Percentiles rank a stretch among this genome's conserved stretches.
These are phyloP conservation scores for Propithecus deckenii DNA, from an alignment of 2,797 vertebrate species.

Conservation along the genomic window DNA sequence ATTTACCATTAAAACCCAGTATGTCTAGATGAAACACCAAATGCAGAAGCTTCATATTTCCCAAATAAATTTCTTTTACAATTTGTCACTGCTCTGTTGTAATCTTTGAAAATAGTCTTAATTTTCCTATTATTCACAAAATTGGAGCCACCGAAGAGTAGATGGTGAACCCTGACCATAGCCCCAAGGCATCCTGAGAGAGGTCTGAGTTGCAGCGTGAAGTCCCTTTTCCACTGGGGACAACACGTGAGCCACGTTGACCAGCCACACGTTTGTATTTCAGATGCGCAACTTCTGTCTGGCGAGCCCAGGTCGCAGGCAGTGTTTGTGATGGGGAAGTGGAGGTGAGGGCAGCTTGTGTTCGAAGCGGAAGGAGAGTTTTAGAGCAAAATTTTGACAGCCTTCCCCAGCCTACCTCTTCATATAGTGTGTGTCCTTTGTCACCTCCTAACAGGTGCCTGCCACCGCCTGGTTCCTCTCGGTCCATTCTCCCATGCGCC, in stretches of 20 bases:
- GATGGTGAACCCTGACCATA: background rate
- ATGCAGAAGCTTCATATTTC: background rate
- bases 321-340: background rate
- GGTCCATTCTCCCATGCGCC: background rate
- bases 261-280: background rate
- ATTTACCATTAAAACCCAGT: background rate
- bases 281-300: background rate
- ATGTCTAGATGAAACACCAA: background rate
- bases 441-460: background rate
- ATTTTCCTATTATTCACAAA: background rate
- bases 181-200: no score
- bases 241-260: accelerated
- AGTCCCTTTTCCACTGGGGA: background rate
- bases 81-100: background rate
- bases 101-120: background rate
- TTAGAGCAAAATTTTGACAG: background rate
- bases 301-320: background rate
- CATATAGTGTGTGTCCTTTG: background rate
- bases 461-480: background rate
- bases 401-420: background rate
- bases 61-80: background rate
- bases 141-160: background rate
- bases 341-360: background rate
- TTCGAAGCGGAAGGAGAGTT: background rate
- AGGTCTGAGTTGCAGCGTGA: background rate